Evolutionary conservation across 1,140 invertebrate species (phyloP).

Genomic region (Drosophila hydei): DNA sequence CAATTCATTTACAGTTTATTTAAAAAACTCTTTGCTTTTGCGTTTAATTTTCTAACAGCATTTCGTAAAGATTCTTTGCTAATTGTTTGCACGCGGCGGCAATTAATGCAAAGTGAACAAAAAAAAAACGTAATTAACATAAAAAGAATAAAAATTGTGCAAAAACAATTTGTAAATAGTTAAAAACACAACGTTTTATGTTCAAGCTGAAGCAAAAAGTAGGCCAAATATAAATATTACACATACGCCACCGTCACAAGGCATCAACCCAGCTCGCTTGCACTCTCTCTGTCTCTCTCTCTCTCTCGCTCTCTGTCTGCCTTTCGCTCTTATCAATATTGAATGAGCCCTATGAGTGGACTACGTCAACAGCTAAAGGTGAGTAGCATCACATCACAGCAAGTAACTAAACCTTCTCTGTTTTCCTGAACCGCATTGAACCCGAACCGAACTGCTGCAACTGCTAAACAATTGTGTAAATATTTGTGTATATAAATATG

Average conservation of each 20-base stretch:
- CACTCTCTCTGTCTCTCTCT: conserved; percentile 10
- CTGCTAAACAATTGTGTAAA: conserved; percentile 63
- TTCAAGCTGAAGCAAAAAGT: conserved; percentile 41
- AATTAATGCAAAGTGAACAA: conserved; percentile 27
- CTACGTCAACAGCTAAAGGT: conserved; percentile 82
- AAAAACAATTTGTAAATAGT: conserved; percentile 15
- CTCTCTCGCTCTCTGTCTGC: background rate
- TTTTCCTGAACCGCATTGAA: conserved; percentile 17
- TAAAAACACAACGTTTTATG: conserved; percentile 10
- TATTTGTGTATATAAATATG: conserved; percentile 49
- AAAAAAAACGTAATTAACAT: conserved; percentile 1
- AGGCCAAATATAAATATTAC: conserved; percentile 68
- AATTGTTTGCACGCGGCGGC: conserved; percentile 41
- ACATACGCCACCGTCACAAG: conserved; percentile 63
- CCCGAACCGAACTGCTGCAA: conserved; percentile 11
- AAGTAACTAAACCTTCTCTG: conserved; percentile 5
- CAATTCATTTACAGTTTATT: conserved; percentile 6
- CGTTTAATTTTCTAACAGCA: conserved; percentile 10
- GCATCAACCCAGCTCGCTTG: conserved; percentile 25
- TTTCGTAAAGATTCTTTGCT: conserved; percentile 1
- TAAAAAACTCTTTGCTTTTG: conserved; percentile 2
- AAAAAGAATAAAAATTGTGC: conserved; percentile 13
- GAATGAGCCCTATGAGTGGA: conserved; percentile 83
- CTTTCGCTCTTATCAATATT: conserved; percentile 43
- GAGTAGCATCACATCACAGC: conserved; percentile 38